These are phyloP conservation scores for Saccostrea glomerata DNA, from an alignment of 1,140 invertebrate genomes.

Conservation along the genomic window DNA sequence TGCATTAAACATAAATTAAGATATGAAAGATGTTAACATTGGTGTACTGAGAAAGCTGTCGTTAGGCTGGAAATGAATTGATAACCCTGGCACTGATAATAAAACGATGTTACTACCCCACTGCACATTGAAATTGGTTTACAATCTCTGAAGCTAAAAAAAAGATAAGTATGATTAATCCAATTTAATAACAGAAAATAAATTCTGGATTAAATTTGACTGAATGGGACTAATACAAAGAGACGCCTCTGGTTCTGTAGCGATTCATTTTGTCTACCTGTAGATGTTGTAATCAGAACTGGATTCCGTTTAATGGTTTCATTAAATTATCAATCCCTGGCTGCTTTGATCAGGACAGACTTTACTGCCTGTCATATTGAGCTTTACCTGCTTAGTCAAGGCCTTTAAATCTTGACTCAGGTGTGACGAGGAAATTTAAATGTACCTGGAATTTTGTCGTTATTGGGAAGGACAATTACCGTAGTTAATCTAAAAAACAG, in stretches of 20 bases:
- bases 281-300: constrained; percentile 19
- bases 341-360: constrained; percentile 6
- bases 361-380: neutral
- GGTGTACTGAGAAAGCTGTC: neutral
- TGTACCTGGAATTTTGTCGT: constrained; percentile 27
- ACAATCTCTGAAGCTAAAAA: neutral
- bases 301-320: constrained; percentile 16
- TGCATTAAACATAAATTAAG: neutral
- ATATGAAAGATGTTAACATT: neutral
- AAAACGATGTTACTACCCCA: neutral
- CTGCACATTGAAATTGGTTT: neutral
- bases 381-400: constrained; percentile 4
- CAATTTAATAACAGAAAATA: neutral
- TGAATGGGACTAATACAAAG: neutral
- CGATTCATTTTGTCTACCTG: neutral
- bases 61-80: neutral
- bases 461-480: constrained; percentile 28
- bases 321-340: neutral
- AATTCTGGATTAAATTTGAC: constrained; percentile 28
- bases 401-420: constrained; percentile 4
- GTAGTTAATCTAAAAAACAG: neutral
- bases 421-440: constrained; percentile 22
- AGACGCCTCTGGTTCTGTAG: neutral
- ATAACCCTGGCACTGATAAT: neutral
- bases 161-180: constrained; percentile 2